These are phyloP conservation scores for Sialis lutaria DNA, from an alignment of 2,888 invertebrate species.

Conservation along the genomic window DNA sequence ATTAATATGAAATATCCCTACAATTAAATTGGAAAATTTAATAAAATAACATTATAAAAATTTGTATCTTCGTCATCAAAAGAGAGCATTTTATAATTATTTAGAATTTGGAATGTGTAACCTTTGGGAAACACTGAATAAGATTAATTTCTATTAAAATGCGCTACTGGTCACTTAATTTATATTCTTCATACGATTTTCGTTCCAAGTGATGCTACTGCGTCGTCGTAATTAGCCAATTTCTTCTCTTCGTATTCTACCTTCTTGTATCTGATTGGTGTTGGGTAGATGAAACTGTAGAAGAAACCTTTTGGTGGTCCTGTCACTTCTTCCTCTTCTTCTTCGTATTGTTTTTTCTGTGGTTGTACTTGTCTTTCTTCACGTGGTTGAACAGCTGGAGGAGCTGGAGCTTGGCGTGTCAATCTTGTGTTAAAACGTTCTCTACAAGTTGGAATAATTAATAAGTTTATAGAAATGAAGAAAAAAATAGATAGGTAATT, in stretches of 20 bases:
- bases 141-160: no score
- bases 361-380: not conserved
- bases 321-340: constrained; percentile 23
- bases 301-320: constrained; percentile 49
- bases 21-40: no score
- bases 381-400: not conserved
- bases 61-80: no score
- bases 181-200: not conserved
- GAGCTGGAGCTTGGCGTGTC: not conserved
- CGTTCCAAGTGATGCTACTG: not conserved
- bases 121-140: no score
- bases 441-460: no score
- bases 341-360: constrained; percentile 4
- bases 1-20: no score
- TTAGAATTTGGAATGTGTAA: no score
- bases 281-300: constrained; percentile 52
- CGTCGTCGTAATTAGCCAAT: not conserved
- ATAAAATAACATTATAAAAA: no score
- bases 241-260: constrained; percentile 1
- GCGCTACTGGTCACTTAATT: no score
- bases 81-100: no score
- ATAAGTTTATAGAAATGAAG: no score
- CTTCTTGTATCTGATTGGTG: constrained; percentile 21
- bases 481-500: no score
- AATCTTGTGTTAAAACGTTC: not conserved